Conservation (phyloP, 1,140 invertebrate species). For the Ceratoteleas bidentatus region DNA sequence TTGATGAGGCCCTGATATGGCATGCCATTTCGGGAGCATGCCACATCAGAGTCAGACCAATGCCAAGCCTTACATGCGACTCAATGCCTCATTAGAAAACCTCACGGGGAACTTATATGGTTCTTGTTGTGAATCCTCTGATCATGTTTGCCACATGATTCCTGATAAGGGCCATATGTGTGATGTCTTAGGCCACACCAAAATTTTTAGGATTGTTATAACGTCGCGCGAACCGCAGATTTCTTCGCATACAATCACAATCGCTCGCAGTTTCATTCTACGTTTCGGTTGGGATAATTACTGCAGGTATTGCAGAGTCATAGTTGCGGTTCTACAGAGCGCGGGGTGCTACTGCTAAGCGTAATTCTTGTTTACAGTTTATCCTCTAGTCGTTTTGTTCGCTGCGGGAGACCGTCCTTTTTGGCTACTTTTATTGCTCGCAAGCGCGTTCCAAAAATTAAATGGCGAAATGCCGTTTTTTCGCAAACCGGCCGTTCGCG, state of each 20-base stretch:
- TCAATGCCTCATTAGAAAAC: no score
- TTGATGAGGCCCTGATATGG: no score
- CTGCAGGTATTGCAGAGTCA: neutral
- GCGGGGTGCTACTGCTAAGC: slow-evolving; percentile 2
- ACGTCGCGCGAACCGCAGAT: neutral
- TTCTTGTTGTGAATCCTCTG: no score
- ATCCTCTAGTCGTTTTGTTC: neutral
- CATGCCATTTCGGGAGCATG: no score
- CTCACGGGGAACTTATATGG: no score
- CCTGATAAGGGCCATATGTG: no score
- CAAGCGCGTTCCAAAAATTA: neutral
- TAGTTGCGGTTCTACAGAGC: neutral
- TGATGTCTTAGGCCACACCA: no score
- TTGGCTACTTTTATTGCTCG: neutral
- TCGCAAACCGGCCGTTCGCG: no score
- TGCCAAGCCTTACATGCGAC: no score
- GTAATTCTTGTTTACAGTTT: slow-evolving; percentile 2
- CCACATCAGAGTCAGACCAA: no score
- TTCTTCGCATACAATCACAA: slow-evolving; percentile 1
- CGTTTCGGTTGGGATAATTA: slow-evolving; percentile 1
- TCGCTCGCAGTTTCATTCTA: slow-evolving; percentile 6
- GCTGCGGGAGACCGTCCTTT: neutral
- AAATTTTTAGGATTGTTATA: no score
- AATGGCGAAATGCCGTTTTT: neutral
- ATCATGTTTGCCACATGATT: no score